These are phyloP conservation scores for Galeruca laticollis DNA, from an alignment of 2,888 invertebrate species.

Conservation along the genomic window DNA sequence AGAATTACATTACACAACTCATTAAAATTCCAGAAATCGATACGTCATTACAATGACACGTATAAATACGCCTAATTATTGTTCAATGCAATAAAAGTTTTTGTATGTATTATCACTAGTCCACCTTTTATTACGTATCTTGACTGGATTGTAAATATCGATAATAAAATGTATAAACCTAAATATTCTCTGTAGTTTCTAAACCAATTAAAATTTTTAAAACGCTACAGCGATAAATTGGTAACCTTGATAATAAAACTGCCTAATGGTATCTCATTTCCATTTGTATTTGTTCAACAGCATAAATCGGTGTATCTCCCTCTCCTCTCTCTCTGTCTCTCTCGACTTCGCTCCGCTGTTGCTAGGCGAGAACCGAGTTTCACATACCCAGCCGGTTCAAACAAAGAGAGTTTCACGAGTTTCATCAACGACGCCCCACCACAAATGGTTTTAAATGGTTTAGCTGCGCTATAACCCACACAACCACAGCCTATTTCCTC, in stretches of 20 bases:
- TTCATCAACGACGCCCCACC: conserved; percentile 50
- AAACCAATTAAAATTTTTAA: conserved; percentile 44
- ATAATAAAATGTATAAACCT: conserved; percentile 13
- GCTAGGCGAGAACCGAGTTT: conserved; percentile 49
- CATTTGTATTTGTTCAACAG: conserved; percentile 49
- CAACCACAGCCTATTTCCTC: conserved; percentile 48
- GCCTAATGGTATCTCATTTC: conserved; percentile 47
- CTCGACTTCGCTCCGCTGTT: conserved; percentile 54
- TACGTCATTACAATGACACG: background rate
- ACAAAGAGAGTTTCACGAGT: conserved; percentile 53
- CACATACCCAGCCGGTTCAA: conserved; percentile 41
- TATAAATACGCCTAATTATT: background rate
- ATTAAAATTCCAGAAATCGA: background rate
- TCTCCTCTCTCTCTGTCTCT: conserved; percentile 46
- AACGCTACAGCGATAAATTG: conserved; percentile 44
- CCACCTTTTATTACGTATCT: background rate
- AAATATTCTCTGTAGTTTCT: conserved; percentile 3
- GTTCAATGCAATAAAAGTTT: background rate
- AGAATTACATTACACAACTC: background rate
- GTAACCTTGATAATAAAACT: conserved; percentile 34
- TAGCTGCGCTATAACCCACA: conserved; percentile 53
- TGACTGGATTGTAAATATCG: background rate
- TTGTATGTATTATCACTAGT: background rate
- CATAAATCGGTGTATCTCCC: conserved; percentile 52
- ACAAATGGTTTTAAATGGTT: conserved; percentile 54